phyloP scores from a whole-genome alignment of 2,797 vertebrate species.

The Scolopax bukidnonensis region DNA sequence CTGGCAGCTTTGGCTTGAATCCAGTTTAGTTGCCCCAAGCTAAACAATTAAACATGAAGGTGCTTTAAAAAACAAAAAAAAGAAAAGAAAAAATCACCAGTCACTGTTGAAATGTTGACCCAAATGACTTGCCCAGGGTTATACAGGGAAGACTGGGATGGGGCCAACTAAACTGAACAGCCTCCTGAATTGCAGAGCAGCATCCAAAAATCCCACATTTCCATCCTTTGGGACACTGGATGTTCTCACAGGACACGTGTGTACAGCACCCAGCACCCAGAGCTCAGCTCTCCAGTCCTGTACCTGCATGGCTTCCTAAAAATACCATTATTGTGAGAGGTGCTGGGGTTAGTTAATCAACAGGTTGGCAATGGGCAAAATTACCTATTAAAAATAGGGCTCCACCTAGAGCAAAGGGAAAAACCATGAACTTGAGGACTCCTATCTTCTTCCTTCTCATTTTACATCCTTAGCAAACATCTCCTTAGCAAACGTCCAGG shows the following conservation, averaged over 20 bases:
- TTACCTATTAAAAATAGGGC: not conserved
- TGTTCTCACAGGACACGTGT: accelerated
- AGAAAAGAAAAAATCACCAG: not conserved
- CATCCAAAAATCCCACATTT: not conserved
- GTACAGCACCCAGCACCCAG: accelerated
- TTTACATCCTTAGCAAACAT: too few relatives aligned
- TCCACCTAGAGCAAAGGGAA: not conserved
- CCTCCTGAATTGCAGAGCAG: not conserved
- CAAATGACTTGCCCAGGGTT: not conserved
- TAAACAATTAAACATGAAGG: not conserved
- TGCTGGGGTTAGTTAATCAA: not conserved
- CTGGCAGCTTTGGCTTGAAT: not conserved
- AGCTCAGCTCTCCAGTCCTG: accelerated
- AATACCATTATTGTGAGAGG: not conserved
- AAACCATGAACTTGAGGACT: not conserved
- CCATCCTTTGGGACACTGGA: not conserved
- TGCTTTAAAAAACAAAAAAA: not conserved
- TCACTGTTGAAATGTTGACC: not conserved
- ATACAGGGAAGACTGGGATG: not conserved
- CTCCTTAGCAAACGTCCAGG: not conserved
- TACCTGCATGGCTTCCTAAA: accelerated
- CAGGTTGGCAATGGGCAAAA: not conserved
- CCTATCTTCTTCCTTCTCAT: not conserved
- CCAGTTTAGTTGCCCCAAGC: not conserved
- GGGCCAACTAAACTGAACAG: not conserved